Percentiles rank a stretch among this genome's conserved stretches.
phyloP scores from a whole-genome alignment of 2,888 invertebrate genomes.

The Andrena bucephala region DNA sequence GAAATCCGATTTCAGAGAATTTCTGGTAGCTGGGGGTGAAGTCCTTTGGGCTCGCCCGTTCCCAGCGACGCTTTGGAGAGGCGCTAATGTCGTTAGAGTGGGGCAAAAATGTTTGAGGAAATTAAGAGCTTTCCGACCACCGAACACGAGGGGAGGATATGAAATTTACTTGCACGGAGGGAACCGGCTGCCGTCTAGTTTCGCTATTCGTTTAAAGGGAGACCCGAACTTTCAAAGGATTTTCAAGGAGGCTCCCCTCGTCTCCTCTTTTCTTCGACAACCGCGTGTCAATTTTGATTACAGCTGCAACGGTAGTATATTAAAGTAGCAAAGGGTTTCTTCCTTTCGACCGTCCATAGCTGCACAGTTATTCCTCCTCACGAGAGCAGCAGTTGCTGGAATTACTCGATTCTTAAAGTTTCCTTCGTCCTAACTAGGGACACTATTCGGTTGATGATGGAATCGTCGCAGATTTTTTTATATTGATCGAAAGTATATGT shows the following conservation, averaged over 20 bases:
- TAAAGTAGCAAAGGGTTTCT: background rate
- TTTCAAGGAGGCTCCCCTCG: background rate
- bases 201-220: too few relatives aligned
- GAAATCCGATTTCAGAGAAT: conserved; percentile 48
- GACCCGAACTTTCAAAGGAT: too few relatives aligned
- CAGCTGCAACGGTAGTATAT: background rate
- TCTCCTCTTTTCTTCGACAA: background rate
- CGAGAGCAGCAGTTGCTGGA: background rate
- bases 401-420: conserved; percentile 22
- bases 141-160: conserved; percentile 14
- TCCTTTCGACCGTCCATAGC: background rate
- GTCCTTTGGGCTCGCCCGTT: conserved; percentile 2
- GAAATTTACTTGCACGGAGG: conserved; percentile 22
- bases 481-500: too few relatives aligned
- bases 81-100: conserved; percentile 37
- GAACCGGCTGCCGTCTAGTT: conserved; percentile 6
- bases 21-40: conserved; percentile 6
- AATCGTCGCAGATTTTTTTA: too few relatives aligned
- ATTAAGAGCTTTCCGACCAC: conserved; percentile 43
- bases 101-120: conserved; percentile 52
- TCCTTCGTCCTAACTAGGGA: background rate
- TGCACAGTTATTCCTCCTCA: background rate
- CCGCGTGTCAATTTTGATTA: conserved; percentile 1
- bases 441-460: too few relatives aligned
- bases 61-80: conserved; percentile 19